phyloP scores from a whole-genome alignment of 2,797 vertebrate species.

The Calcarius lapponicus region DNA sequence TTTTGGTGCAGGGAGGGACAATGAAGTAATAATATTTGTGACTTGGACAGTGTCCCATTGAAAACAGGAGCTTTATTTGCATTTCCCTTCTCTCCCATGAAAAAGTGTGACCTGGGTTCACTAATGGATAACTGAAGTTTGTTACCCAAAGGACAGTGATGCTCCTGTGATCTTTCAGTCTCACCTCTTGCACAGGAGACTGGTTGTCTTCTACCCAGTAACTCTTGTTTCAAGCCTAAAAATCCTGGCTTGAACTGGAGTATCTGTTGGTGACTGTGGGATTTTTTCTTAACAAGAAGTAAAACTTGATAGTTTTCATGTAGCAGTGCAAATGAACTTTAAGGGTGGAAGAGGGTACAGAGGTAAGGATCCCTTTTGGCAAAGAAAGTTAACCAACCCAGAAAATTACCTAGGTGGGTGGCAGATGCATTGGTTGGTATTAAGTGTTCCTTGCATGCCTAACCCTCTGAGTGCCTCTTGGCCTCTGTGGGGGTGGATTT shows the following conservation, averaged over 20 bases:
- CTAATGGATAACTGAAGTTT: background rate
- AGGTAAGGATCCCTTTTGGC: background rate
- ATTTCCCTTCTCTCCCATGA: background rate
- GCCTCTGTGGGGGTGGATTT: background rate
- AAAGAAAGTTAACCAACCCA: background rate
- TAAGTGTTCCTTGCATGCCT: background rate
- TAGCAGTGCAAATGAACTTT: background rate
- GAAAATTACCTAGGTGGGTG: accelerated
- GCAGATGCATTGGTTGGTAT: background rate
- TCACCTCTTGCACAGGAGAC: background rate
- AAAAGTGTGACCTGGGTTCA: background rate
- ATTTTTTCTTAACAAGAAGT: background rate
- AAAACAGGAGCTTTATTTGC: background rate
- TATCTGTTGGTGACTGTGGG: accelerated
- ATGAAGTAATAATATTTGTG: background rate
- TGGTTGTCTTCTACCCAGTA: background rate
- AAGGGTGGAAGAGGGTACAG: background rate
- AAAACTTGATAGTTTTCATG: accelerated
- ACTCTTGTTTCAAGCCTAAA: background rate
- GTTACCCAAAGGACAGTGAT: background rate
- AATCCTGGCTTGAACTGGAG: background rate
- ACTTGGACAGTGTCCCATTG: background rate
- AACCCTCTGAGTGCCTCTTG: background rate
- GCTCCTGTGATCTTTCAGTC: accelerated
- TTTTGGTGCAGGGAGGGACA: background rate